Evolutionary conservation across 2,113 vertebrate genomes (phyloP).

Genomic region (Alectura lathami): DNA sequence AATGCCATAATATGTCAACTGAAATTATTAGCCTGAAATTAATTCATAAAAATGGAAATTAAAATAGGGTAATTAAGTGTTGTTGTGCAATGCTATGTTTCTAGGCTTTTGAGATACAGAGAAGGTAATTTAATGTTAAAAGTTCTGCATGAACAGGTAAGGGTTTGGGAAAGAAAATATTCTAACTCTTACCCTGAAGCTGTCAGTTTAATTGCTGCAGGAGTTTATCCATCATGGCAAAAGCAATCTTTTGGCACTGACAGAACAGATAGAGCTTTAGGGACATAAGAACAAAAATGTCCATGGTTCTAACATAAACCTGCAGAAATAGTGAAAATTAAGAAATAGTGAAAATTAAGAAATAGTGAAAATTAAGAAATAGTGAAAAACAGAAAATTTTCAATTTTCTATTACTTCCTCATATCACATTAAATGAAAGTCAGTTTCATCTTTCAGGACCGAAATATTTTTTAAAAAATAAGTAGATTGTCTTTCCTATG

Average conservation of each 20-base stretch:
- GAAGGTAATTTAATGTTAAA: not conserved
- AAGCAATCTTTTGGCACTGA: not conserved
- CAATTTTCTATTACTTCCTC: not conserved
- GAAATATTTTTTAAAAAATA: not conserved
- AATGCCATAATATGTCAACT: not conserved
- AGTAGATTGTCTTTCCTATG: not conserved
- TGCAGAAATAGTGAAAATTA: not conserved
- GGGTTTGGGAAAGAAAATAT: not conserved
- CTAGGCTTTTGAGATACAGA: not conserved
- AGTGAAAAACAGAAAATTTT: no score
- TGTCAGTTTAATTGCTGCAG: not conserved
- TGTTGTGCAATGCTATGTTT: not conserved
- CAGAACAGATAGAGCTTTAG: not conserved
- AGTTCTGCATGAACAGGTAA: not conserved
- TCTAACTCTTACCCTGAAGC: not conserved
- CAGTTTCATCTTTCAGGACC: not conserved
- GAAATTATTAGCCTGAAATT: not conserved
- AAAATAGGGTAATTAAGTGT: not conserved
- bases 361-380: no score
- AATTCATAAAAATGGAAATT: not conserved
- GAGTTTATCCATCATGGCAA: not conserved
- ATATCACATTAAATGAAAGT: not conserved
- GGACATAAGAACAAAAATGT: not conserved
- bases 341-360: no score
- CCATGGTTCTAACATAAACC: not conserved